Conservation (phyloP, 2,113 vertebrate species). For the Dicentrarchus labrax region DNA sequence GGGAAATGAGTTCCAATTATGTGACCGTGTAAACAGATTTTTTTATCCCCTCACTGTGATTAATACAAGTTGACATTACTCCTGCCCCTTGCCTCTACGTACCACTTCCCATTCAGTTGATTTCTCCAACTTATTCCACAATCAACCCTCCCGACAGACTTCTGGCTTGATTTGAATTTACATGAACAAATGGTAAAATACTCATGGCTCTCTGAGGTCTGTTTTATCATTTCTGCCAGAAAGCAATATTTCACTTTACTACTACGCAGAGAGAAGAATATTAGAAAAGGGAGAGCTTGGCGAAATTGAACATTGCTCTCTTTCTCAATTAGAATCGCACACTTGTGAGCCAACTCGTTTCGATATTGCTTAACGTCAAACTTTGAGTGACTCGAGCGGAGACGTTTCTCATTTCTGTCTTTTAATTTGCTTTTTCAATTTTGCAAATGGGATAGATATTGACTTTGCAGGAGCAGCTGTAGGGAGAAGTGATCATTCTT, state of each 20-base stretch:
- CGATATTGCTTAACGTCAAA: constrained; percentile 58
- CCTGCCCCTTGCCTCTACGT: not conserved
- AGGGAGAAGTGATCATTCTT: constrained; percentile 53
- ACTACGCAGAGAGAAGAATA: constrained; percentile 36
- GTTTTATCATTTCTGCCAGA: constrained; percentile 57
- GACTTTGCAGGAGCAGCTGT: constrained; percentile 47
- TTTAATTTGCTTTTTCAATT: constrained; percentile 76
- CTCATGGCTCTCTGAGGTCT: constrained; percentile 42
- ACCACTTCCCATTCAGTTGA: constrained; percentile 10
- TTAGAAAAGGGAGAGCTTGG: constrained; percentile 25
- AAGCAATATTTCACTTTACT: constrained; percentile 59
- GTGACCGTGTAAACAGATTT: constrained; percentile 6
- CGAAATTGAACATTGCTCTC: constrained; percentile 43
- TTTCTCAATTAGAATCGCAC: constrained; percentile 55
- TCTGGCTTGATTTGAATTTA: constrained; percentile 56
- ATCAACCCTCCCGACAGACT: constrained; percentile 18
- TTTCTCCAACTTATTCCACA: constrained; percentile 15
- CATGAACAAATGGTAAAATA: constrained; percentile 57
- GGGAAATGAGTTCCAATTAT: not conserved
- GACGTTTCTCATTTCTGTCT: constrained; percentile 56
- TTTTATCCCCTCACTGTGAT: not conserved
- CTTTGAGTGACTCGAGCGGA: constrained; percentile 43
- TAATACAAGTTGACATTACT: constrained; percentile 15
- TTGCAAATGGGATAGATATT: constrained; percentile 71
- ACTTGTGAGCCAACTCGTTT: constrained; percentile 42